Conservation (phyloP, 2,888 invertebrate species). For the Trypoxylon attenuatum region DNA sequence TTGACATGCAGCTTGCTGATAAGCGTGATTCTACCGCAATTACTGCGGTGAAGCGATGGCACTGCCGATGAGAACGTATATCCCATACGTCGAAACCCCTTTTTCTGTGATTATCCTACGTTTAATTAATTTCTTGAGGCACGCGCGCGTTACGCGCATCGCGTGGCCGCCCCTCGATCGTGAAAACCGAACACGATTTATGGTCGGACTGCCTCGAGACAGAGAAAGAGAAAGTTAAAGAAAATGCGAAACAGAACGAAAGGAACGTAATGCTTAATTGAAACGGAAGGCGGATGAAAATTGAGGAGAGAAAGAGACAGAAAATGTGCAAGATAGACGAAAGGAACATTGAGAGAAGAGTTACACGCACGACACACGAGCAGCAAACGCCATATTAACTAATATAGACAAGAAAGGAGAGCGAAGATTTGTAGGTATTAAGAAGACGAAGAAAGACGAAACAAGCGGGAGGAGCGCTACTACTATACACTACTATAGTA, state of each 20-base stretch:
- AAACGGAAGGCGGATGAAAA: constrained; percentile 18
- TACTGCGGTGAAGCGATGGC: constrained; percentile 72
- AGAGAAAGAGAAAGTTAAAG: constrained; percentile 44
- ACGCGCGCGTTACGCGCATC: constrained; percentile 44
- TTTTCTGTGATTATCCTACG: constrained; percentile 75
- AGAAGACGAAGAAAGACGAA: constrained; percentile 39
- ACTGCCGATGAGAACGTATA: constrained; percentile 53
- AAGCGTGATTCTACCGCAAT: constrained; percentile 62
- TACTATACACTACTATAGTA: constrained; percentile 71
- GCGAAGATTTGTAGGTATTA: constrained; percentile 37
- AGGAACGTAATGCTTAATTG: constrained; percentile 1
- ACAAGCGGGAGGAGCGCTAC: constrained; percentile 58
- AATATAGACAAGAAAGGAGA: constrained; percentile 54
- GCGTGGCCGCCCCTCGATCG: constrained; percentile 51
- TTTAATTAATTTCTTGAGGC: constrained; percentile 71
- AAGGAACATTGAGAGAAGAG: constrained; percentile 50
- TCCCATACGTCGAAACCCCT: constrained; percentile 68
- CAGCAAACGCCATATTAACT: constrained; percentile 69
- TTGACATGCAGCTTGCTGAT: constrained; percentile 63
- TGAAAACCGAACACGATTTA: constrained; percentile 48
- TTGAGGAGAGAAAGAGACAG: constrained; percentile 17
- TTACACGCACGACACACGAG: constrained; percentile 55
- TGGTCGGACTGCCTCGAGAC: constrained; percentile 54
- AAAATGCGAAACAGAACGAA: constrained; percentile 27
- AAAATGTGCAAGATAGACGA: constrained; percentile 6